phyloP scores from a whole-genome alignment of 2,888 invertebrate species.

The Aporophyla nigra region DNA sequence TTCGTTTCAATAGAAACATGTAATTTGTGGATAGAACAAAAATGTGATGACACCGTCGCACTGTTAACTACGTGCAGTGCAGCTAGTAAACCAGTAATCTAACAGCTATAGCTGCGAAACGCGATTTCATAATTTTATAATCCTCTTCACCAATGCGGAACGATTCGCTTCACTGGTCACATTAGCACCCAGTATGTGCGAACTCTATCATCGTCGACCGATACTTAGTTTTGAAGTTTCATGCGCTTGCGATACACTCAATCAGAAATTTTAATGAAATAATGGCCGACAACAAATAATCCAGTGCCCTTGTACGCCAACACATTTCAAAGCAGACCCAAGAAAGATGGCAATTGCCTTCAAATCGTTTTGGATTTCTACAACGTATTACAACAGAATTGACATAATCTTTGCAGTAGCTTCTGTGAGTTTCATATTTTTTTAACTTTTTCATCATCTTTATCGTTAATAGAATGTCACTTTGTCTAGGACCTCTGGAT shows the following conservation, averaged over 20 bases:
- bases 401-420: background rate
- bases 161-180: conserved; percentile 49
- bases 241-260: conserved; percentile 18
- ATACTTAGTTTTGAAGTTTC: conserved; percentile 24
- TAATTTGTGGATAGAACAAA: background rate
- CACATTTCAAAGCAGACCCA: background rate
- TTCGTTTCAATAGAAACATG: background rate
- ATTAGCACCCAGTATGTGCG: conserved; percentile 18
- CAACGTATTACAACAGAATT: background rate
- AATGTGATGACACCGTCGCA: background rate
- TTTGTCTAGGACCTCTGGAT: too few relatives aligned
- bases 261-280: background rate
- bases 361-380: background rate
- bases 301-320: too few relatives aligned
- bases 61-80: background rate
- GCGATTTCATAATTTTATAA: conserved; percentile 52
- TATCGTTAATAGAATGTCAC: too few relatives aligned
- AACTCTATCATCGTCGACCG: conserved; percentile 1
- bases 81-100: conserved; percentile 13
- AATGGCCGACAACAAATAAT: background rate
- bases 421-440: background rate
- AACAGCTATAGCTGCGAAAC: conserved; percentile 13
- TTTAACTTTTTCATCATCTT: background rate
- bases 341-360: background rate
- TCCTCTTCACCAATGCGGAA: conserved; percentile 52